Evolutionary conservation across 2,113 vertebrate genomes (phyloP), one percentile per base, ranked within the genome.

Genomic region (Grus americana): DNA sequence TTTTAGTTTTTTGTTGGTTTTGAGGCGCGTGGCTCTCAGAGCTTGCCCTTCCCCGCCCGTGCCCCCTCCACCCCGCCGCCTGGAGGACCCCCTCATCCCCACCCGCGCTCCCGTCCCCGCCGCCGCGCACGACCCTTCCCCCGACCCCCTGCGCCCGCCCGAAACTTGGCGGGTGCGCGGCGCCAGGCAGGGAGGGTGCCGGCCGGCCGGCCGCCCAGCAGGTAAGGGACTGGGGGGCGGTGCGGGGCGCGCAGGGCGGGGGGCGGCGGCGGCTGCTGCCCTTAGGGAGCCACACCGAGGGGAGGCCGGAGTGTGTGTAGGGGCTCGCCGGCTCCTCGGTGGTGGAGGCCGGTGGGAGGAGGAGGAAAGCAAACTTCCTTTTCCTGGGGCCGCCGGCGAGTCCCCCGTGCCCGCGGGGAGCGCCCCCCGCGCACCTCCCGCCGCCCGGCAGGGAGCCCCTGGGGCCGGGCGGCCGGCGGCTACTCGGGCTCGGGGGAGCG

Each of bases 331-430:
- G 85, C 79, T 79, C 61, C 72, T 67, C 26, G 40, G 73, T 65
- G 54, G 46, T 27, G 54, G 89, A 61, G 75, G 78, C 78, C 40
- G 90, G 86, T 40, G 61, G 76, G 66, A 75, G 72, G 47, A 73
- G 82, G 78, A 80, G 58, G 36, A 76, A 57, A 86, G 67, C 81
- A 94, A 94, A 92, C 92, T 96, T 94, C 92, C 95, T 94, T 95
- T 89, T 92, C 93, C 93, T 90, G 93, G 61, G 55, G 86, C 90
- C 86, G 71, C 36, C 42, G 75, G n/a, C 68, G 66, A 74, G 57
- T n/a, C 83, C 84, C 63, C 63, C 12, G 38, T 59, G 38, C 44
- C 46, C 44, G 9, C 21, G 27, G 55, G 61, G 57, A 57, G 54
- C 15, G 67, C 26, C 55, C 61, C 32, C 38, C 40, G 44, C 8